phyloP scores from a whole-genome alignment of 2,113 vertebrate species.

The Xenopus laevis region DNA sequence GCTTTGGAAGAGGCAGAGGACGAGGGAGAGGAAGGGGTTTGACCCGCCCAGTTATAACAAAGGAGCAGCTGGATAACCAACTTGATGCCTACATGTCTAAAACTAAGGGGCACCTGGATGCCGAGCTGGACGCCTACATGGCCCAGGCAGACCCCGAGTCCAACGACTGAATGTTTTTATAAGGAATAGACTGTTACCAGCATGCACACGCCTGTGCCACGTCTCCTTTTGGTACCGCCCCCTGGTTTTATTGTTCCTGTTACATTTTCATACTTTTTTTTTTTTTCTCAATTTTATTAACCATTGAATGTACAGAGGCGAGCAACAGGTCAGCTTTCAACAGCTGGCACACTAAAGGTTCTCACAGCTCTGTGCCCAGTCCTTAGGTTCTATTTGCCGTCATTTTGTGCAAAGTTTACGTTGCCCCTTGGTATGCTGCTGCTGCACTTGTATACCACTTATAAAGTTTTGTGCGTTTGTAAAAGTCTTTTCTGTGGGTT shows the following conservation, averaged over 20 bases:
- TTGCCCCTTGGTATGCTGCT: too few species aligned
- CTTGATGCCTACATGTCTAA: slow-evolving; percentile 98
- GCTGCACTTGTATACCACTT: too few species aligned
- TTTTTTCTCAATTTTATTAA: slow-evolving; percentile 17
- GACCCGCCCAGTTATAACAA: slow-evolving; percentile 70
- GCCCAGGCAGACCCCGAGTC: slow-evolving; percentile 89
- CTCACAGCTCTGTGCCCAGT: too few species aligned
- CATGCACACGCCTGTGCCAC: not conserved
- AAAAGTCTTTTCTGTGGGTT: too few species aligned
- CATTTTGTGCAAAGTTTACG: not conserved
- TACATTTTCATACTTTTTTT: slow-evolving; percentile 62
- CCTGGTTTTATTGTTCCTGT: slow-evolving; percentile 55
- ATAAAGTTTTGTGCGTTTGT: too few species aligned
- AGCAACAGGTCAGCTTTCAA: not conserved
- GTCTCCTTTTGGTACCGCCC: too few species aligned
- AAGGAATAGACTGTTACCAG: slow-evolving; percentile 9
- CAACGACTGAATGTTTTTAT: slow-evolving; percentile 45
- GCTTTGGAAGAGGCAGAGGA: slow-evolving; percentile 79
- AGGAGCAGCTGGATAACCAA: slow-evolving; percentile 96
- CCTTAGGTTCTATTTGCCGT: not conserved
- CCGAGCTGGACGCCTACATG: slow-evolving; percentile 96
- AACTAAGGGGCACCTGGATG: slow-evolving; percentile 94
- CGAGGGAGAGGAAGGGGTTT: slow-evolving; percentile 77
- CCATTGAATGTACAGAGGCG: slow-evolving; percentile 21
- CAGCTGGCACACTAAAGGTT: too few species aligned